Conservation (phyloP, 2,888 invertebrate species). For the Achlya flavicornis region DNA sequence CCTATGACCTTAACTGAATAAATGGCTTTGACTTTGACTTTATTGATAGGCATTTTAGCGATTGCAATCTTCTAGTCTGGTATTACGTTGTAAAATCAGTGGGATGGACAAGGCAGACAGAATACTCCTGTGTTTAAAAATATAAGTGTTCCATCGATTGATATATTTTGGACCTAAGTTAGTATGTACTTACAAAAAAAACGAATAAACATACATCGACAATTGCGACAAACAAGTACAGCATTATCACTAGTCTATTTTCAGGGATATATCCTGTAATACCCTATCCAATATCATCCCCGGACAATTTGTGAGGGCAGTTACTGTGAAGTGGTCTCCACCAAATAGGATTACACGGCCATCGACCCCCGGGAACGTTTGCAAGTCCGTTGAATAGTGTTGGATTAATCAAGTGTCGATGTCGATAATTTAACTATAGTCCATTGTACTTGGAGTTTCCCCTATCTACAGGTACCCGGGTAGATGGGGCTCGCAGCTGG, state of each 20-base stretch:
- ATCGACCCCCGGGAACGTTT: slow-evolving; percentile 11
- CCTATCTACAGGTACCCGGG: too few species aligned
- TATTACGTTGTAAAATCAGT: background rate
- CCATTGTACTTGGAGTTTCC: background rate
- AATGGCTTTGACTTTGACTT: too few species aligned
- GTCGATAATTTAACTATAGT: slow-evolving; percentile 4
- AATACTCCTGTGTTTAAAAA: background rate
- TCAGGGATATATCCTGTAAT: background rate
- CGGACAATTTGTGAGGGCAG: slow-evolving; percentile 3
- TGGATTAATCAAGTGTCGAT: slow-evolving; percentile 5
- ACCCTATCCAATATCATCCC: slow-evolving; percentile 5
- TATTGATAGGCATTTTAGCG: background rate
- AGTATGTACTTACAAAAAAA: too few species aligned
- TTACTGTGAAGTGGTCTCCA: slow-evolving; percentile 4
- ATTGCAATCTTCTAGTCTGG: background rate
- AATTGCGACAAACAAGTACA: background rate
- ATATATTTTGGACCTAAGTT: too few species aligned
- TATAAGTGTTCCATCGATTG: too few species aligned
- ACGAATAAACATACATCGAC: background rate
- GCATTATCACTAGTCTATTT: background rate
- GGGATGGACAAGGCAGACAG: background rate
- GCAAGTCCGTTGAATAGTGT: background rate
- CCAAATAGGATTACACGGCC: slow-evolving; percentile 15
- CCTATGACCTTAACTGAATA: too few species aligned
- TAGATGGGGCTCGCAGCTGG: too few species aligned